phyloP scores from a whole-genome alignment of 2,888 invertebrate species.

The Ischnura elegans region DNA sequence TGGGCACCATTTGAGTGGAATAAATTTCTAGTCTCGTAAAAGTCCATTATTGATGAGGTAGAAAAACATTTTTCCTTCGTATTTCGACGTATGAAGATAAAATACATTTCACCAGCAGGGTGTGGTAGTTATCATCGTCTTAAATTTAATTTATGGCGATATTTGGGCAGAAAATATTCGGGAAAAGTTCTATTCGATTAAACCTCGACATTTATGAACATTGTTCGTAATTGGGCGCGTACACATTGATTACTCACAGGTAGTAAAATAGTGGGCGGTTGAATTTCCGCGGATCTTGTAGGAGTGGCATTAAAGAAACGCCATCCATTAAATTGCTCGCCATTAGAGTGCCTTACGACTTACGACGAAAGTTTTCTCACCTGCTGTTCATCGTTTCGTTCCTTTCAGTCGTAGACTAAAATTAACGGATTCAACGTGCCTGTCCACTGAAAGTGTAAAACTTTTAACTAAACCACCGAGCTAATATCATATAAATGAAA shows the following conservation, averaged over 20 bases:
- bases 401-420: no score
- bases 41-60: not conserved
- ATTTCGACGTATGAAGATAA: not conserved
- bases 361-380: constrained; percentile 52
- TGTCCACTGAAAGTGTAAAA: no score
- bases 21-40: no score
- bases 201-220: constrained; percentile 17
- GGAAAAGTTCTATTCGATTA: not conserved
- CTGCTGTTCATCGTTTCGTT: not conserved
- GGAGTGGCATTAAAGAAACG: constrained; percentile 57
- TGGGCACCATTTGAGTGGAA: no score
- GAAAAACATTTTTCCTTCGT: not conserved
- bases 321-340: constrained; percentile 61
- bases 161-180: not conserved
- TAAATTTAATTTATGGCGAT: constrained; percentile 2
- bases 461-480: no score
- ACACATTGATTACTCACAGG: not conserved
- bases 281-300: constrained; percentile 41
- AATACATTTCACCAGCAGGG: not conserved
- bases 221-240: constrained; percentile 9
- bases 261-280: not conserved
- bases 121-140: not conserved
- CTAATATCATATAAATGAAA: no score
- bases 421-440: no score
- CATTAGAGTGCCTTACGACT: constrained; percentile 50